Evolutionary conservation across 1,140 invertebrate species (phyloP).

Genomic region (Drosophila sp.): DNA sequence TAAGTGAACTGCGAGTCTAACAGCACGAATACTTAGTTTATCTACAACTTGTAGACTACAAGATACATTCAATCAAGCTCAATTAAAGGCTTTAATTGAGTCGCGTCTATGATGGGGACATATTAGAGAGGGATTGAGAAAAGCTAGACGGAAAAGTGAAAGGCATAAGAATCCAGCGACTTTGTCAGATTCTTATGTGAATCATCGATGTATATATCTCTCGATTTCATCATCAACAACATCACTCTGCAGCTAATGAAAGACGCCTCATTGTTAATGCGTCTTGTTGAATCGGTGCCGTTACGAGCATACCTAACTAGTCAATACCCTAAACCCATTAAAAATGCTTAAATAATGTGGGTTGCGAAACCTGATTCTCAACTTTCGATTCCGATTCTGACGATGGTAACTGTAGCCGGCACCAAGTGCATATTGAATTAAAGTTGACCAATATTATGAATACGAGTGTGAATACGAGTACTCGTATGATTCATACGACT

Average conservation of each 20-base stretch:
- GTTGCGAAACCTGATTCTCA: constrained; percentile 70
- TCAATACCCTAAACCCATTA: constrained; percentile 9
- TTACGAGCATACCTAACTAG: constrained; percentile 7
- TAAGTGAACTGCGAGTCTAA: constrained; percentile 57
- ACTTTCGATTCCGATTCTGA: constrained; percentile 56
- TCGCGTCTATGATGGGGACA: constrained; percentile 22
- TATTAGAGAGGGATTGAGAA: constrained; percentile 45
- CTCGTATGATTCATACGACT: not conserved
- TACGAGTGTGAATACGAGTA: constrained; percentile 13
- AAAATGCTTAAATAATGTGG: constrained; percentile 26
- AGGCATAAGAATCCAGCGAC: constrained; percentile 49
- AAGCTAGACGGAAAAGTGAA: constrained; percentile 58
- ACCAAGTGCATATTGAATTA: constrained; percentile 36
- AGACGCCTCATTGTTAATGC: constrained; percentile 10
- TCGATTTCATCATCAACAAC: constrained; percentile 2
- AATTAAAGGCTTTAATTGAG: constrained; percentile 62
- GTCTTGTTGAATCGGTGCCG: not conserved
- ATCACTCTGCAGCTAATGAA: constrained; percentile 16
- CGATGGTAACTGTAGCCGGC: constrained; percentile 54
- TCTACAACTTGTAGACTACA: no score
- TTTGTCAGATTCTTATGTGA: constrained; percentile 26
- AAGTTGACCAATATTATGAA: constrained; percentile 4
- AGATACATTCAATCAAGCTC: constrained; percentile 66
- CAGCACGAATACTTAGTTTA: constrained; percentile 21
- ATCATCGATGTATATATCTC: constrained; percentile 26